Evolutionary conservation across 2,113 vertebrate species (phyloP), one percentile per base, ranked within the genome.

Genomic region (Syngnathus scovelli): DNA sequence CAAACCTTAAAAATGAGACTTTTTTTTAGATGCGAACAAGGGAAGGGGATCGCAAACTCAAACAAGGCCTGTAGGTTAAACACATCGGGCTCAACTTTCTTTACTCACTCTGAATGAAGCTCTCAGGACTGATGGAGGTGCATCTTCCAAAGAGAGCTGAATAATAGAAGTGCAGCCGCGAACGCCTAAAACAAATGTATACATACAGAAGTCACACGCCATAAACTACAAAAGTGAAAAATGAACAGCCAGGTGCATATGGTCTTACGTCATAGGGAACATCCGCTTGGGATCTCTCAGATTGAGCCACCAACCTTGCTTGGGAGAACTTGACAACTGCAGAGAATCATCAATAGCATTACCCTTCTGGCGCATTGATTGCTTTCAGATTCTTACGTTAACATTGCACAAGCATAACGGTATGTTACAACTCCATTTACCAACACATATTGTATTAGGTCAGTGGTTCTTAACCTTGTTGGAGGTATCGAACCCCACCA

Each of bases 221-320:
- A 10, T 43, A 4, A 61, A 61, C 10, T 61, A 33, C 27, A 33
- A 4, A 19, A 1, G 18, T 9, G 9, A 43, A 41, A 46, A 19
- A 63, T 58, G 19, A 18, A 39, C 3, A 39, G 36, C 61, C 23
- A 19, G 61, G 21, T 58, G 37, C 64, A 63, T 44, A 1, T 9
- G 11, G 38, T 39, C 83, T 89, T 78, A 92, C 91, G 46, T 66
- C 63, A 79, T 46, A 9, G 88, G 86, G 60, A 87, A 66, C 19
- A 77, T 19, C 18, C 23, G 70, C 2, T 61, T 46, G 6, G 66
- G 70, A 1, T 85, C 61, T 9, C 15, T 70, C 49, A 90, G 8
- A 36, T 90, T 66, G 4, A 86, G 8, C 91, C 91, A 92, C 89
- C 89, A 92, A 51, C 27, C 71, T 41, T 75, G 52, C 10, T 39